Base-by-base conservation (phyloP, 2,888 invertebrate genomes). In the Auanema sp. region DNA sequence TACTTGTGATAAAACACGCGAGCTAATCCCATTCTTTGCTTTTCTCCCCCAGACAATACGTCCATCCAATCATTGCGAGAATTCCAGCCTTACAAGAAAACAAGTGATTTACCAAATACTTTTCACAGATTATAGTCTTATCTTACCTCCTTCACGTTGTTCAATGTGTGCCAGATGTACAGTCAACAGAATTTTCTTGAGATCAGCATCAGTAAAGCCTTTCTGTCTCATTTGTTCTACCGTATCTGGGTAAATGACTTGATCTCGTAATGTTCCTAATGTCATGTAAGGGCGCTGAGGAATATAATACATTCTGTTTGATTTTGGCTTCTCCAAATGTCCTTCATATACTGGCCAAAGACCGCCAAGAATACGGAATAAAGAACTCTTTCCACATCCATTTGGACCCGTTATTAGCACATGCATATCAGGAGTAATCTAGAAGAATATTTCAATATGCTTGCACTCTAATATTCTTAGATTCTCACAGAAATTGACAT, bases 361-460 rank as follows among this genome's bases (percentile, higher is more conserved):
- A 88, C 89, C 96, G 51, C 97, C 97, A 14, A 98, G 88, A 81
- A 95, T 91, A 63, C 97, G 88, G 88, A 98, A 98, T 79, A 98
- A 88, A 0, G 95, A 96, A 59, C 93, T 93, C 85, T 98, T 98
- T 54, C 97, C 97, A 85, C 96, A 94, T 1, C 98, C 97, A 85
- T 98, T 98, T 2, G 97, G 97, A 0, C 97, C 97, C 84, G 95
- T 96, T 0, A 97, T 93, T n/a, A 97, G 85, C 0, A 97, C 94
- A 87, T 97, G 97, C 87, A 92, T 91, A 47, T 96, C 96, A 0
- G 94, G 93, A 75, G 89, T 90, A 59, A 93, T 86, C 86, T 86
- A 72, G 6, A 79, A 71, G 25, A 23, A 18, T n/a, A n/a, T 33
- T 21, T 52, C 24, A 47, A 47, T 21, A n/a, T n/a, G 25, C 33